Evolutionary conservation across 2,888 invertebrate species (phyloP), one percentile per base, ranked within the genome.

Genomic region (Phania funesta): DNA sequence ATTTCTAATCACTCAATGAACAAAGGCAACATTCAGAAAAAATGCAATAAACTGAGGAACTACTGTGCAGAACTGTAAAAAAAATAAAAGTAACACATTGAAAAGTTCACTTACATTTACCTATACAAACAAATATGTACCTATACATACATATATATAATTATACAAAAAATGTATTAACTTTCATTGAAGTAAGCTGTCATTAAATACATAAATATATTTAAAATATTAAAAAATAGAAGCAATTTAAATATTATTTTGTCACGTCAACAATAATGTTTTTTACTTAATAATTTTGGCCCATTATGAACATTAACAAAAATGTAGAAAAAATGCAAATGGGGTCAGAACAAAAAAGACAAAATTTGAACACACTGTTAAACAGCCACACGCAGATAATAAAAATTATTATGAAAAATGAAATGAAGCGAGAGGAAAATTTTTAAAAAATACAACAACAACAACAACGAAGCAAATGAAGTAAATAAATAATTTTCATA

Each of bases 401-500:
- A 41, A 58, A 58, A 16, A 29, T 76, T 52, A 50, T 68, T 60
- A 18, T n/a, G 44, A 18, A 68, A 64, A 65, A 65, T 58, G 18
- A 50, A 58, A 67, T 71, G 24, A 52, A 65, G 58, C 32, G 24
- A 50, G 18, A 65, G 56, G 64, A 71, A 48, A 54, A 41, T 50
- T 56, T 54, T 24, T 60, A 22, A 38, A 67, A 56, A 62, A 54
- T n/a, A n/a, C n/a, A n/a, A 54, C 46, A 29, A 54, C 3, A 41
- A 20, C 85, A 85, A 84, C 84, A 77, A 62, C 86, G 87, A 87
- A 86, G 85, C 83, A 85, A 85, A 83, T 84, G 83, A 85, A 88
- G 87, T 84, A 83, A 87, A 86, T 86, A 85, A 87, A 87, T 87
- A 87, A 87, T 89, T 88, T 89, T 89, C 89, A 89, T n/a, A n/a